These are phyloP conservation scores for Mus caroli DNA, from an alignment of 2,797 vertebrate species.

Conservation along the genomic window DNA sequence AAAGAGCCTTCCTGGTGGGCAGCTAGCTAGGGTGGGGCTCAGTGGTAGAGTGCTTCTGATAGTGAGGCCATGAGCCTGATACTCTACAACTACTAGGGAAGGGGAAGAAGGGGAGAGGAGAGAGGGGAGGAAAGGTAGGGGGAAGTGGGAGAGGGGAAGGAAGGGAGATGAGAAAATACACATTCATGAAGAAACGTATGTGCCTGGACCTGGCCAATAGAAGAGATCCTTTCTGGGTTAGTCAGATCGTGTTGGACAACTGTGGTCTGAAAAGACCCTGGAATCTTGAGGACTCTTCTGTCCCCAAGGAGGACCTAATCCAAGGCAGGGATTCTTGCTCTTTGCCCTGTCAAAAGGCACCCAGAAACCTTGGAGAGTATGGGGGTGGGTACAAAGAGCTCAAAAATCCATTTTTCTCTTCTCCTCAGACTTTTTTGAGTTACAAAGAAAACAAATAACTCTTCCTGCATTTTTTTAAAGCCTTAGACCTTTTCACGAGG, in stretches of 20 bases:
- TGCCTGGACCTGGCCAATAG: constrained; percentile 26
- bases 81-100: background rate
- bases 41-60: background rate
- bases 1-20: background rate
- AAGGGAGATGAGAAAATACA: background rate
- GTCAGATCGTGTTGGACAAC: constrained; percentile 36
- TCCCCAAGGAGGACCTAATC: constrained; percentile 41
- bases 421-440: constrained; percentile 44
- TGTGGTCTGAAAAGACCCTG: constrained; percentile 52
- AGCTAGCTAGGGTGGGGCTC: background rate
- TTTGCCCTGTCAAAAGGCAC: constrained; percentile 54
- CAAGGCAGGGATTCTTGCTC: constrained; percentile 71
- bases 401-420: constrained; percentile 70
- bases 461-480: constrained; percentile 53
- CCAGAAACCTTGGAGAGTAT: constrained; percentile 64
- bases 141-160: no score
- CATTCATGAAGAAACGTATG: background rate
- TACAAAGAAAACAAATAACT: background rate
- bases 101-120: background rate
- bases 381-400: constrained; percentile 65
- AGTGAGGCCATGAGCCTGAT: background rate
- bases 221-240: constrained; percentile 57
- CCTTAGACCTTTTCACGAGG: constrained; percentile 60
- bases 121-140: no score
- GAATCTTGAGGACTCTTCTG: constrained; percentile 41